Conservation (phyloP, 2,113 vertebrate genomes). For the Bos taurus region ARS-UCD2.0 NC_037351.1:41116501-41117000, state of each 20-base stretch:
- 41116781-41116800: neutral
- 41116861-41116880: neutral
- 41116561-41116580: neutral
- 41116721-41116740: neutral
- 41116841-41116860: rapidly evolving
- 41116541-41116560: neutral
- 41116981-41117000: neutral
- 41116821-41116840: neutral
- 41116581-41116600: neutral
- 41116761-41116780: neutral
- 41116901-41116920: neutral
- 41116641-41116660: neutral
- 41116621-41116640: neutral
- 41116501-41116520: neutral
- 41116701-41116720: neutral
- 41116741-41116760: neutral
- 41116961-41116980: neutral
- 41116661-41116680: neutral
- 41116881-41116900: neutral
- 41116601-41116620: neutral
- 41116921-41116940: neutral
- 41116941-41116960: neutral
- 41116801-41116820: neutral
- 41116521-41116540: neutral
- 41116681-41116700: neutral